These are phyloP conservation scores for Cassiopea xamachana DNA, from an alignment of 30 jellyfish, hydroid and myxozoan species.

Conservation along the genomic window DNA sequence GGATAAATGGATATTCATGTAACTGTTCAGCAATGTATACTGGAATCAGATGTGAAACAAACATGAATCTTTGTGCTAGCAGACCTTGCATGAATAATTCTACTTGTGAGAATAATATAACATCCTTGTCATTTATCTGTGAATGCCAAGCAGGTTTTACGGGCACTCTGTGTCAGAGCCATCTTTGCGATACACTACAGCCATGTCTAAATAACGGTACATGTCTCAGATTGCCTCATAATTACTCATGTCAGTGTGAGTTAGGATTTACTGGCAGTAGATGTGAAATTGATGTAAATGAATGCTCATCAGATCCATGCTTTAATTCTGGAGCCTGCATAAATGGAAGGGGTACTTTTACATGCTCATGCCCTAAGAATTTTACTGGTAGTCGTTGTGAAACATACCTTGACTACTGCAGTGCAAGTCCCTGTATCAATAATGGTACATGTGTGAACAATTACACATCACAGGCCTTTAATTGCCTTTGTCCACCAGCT, in stretches of 20 bases:
- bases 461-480: slow-evolving; percentile 19
- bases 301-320: slow-evolving; percentile 67
- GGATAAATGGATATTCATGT: slow-evolving; percentile 72
- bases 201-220: slow-evolving; percentile 83
- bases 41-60: slow-evolving; percentile 69
- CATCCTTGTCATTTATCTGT: slow-evolving; percentile 69
- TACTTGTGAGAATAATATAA: slow-evolving; percentile 58
- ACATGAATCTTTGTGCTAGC: slow-evolving; percentile 70
- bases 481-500: slow-evolving; percentile 75
- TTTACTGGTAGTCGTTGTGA: slow-evolving; percentile 72
- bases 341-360: slow-evolving; percentile 28
- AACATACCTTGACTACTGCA: slow-evolving; percentile 61
- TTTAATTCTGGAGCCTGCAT: slow-evolving; percentile 57
- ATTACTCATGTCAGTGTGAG: slow-evolving; percentile 79
- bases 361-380: slow-evolving; percentile 65
- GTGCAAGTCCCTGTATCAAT: slow-evolving; percentile 75
- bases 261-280: slow-evolving; percentile 61
- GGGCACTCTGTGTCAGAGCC: slow-evolving; percentile 71
- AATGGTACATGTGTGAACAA: slow-evolving; percentile 77
- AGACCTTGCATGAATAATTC: slow-evolving; percentile 83
- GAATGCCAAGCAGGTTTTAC: slow-evolving; percentile 74
- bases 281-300: slow-evolving; percentile 61
- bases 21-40: slow-evolving; percentile 79
- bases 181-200: slow-evolving; percentile 63
- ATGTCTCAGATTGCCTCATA: slow-evolving; percentile 62